phyloP scores from a whole-genome alignment of 2,797 vertebrate genomes.

The Pangasius larnaudii region DNA sequence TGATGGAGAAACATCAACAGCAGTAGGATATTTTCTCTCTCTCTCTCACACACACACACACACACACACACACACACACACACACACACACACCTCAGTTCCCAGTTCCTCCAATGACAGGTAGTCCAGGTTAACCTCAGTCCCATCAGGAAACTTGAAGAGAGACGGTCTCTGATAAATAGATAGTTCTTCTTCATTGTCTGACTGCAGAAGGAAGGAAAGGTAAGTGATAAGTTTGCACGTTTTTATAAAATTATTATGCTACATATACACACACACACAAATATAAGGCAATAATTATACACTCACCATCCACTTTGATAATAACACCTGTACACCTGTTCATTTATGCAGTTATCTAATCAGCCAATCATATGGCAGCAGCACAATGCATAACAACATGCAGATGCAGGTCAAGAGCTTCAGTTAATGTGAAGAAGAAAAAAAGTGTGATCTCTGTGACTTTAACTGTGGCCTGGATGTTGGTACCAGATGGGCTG shows the following conservation, averaged over 20 bases:
- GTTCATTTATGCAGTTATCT: too few relatives aligned
- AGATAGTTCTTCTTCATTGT: conserved; percentile 70
- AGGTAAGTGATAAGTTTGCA: neutral
- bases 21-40: neutral
- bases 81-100: conserved; percentile 17
- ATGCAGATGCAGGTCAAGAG: too few relatives aligned
- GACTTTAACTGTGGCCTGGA: too few relatives aligned
- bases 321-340: too few relatives aligned
- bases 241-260: neutral
- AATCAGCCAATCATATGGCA: too few relatives aligned
- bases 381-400: too few relatives aligned
- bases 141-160: conserved; percentile 69
- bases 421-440: too few relatives aligned
- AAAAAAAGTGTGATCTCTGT: too few relatives aligned
- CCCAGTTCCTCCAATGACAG: conserved; percentile 56
- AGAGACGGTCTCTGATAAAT: conserved; percentile 76
- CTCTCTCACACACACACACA: too few relatives aligned
- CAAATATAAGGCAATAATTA: neutral
- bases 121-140: conserved; percentile 63
- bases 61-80: conserved; percentile 3
- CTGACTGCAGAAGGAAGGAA: conserved; percentile 68
- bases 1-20: neutral
- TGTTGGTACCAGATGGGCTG: too few relatives aligned
- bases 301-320: neutral
- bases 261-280: too few relatives aligned